A percentile compares a stretch with the other conserved stretches of the same genome.
Evolutionary conservation across 2,888 invertebrate species (phyloP).

Genomic region (Lysandra coridon): DNA sequence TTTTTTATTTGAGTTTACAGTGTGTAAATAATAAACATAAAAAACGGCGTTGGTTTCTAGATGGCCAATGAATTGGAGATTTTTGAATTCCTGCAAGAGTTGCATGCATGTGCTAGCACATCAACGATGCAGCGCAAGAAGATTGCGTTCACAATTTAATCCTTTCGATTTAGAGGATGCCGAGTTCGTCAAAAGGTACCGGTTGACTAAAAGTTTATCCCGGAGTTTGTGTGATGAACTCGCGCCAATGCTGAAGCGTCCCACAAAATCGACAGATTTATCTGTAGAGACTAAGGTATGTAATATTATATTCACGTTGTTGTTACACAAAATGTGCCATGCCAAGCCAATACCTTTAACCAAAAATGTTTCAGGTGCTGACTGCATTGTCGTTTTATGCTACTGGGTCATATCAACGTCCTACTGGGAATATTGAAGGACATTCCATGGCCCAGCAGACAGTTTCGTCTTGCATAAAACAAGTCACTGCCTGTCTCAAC

Average conservation of each 20-base stretch:
- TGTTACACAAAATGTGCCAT: background rate
- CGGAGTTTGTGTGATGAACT: background rate
- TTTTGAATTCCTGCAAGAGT: background rate
- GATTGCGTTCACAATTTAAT: background rate
- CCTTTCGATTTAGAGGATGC: background rate
- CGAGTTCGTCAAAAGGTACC: background rate
- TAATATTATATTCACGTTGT: background rate
- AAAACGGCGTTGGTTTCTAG: background rate
- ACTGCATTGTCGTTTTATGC: background rate
- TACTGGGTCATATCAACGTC: background rate
- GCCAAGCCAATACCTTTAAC: too few species aligned
- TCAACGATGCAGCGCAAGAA: background rate
- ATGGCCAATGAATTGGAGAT: conserved; percentile 1
- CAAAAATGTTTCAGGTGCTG: too few species aligned
- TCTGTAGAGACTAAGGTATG: background rate
- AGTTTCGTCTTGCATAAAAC: background rate
- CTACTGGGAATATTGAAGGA: background rate
- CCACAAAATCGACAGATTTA: background rate
- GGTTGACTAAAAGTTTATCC: background rate
- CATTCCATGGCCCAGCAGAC: background rate
- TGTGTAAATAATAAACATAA: too few species aligned
- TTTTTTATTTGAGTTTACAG: too few species aligned
- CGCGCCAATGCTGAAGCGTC: background rate
- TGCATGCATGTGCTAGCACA: background rate
- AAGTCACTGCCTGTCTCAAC: background rate